phyloP scores from a whole-genome alignment of 2,888 invertebrate species.

The Eulithis prunata region DNA sequence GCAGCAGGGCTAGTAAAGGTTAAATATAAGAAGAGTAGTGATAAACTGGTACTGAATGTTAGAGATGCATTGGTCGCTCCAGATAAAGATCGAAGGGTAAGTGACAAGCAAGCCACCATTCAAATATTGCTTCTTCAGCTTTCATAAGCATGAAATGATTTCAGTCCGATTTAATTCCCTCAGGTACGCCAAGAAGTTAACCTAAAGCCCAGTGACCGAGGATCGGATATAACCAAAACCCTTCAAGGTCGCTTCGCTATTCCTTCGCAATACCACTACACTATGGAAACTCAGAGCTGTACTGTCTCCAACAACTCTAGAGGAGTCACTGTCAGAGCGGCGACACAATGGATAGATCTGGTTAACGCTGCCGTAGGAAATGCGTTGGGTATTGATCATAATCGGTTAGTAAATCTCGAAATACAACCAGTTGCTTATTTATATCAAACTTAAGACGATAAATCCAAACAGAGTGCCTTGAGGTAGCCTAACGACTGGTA shows the following conservation, averaged over 20 bases:
- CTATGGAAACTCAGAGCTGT: slow-evolving; percentile 90
- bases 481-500: background rate
- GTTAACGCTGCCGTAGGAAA: slow-evolving; percentile 80
- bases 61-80: slow-evolving; percentile 79
- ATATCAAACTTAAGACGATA: background rate
- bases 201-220: slow-evolving; percentile 62
- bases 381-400: slow-evolving; percentile 74
- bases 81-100: slow-evolving; percentile 70
- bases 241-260: slow-evolving; percentile 83
- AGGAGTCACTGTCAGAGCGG: slow-evolving; percentile 67
- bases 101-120: slow-evolving; percentile 20
- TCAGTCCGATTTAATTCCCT: background rate
- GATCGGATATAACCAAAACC: slow-evolving; percentile 73
- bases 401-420: slow-evolving; percentile 76
- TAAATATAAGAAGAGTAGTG: slow-evolving; percentile 75
- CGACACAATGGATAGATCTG: slow-evolving; percentile 87
- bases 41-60: slow-evolving; percentile 71
- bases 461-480: slow-evolving; percentile 13
- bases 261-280: slow-evolving; percentile 89
- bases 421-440: background rate
- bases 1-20: slow-evolving; percentile 77
- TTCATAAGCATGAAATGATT: background rate
- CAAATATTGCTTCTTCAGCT: background rate
- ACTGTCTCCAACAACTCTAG: slow-evolving; percentile 51
- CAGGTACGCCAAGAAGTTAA: slow-evolving; percentile 66